Conservation (phyloP, 2,113 vertebrate genomes). For the Circaetus gallicus region DNA sequence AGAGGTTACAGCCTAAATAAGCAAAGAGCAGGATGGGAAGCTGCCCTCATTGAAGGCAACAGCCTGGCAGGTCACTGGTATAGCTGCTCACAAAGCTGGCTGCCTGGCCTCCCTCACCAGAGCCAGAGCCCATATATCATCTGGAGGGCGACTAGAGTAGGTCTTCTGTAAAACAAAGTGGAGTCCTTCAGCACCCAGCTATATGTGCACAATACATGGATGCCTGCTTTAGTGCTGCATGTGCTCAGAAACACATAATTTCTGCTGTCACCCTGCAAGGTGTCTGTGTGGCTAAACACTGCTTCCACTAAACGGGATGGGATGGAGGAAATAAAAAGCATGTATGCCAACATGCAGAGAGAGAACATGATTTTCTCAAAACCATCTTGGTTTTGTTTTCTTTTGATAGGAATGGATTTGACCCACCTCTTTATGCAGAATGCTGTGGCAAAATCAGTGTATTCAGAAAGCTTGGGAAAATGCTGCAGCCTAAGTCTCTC, state of each 20-base stretch:
- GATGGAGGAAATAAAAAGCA: neutral
- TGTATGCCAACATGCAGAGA: neutral
- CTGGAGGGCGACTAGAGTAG: neutral
- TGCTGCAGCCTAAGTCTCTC: neutral
- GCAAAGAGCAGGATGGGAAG: neutral
- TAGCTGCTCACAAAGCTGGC: neutral
- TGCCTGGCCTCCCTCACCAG: neutral
- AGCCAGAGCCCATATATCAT: neutral
- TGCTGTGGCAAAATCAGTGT: neutral
- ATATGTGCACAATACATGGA: fast-evolving
- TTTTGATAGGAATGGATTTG: neutral
- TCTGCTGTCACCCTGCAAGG: neutral
- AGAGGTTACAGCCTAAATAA: neutral
- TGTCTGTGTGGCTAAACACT: neutral
- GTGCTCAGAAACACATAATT: neutral
- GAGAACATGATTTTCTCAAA: neutral
- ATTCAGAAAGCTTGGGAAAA: neutral
- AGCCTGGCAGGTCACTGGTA: neutral
- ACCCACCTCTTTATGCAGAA: neutral
- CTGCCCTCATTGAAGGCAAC: neutral
- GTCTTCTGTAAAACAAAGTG: neutral
- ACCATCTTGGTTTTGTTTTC: neutral
- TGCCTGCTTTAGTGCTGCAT: neutral
- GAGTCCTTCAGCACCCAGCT: neutral
- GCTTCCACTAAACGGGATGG: neutral